These are phyloP conservation scores for Dendrolimus punctatus DNA, from an alignment of 1,140 invertebrate species.

Conservation along the genomic window DNA sequence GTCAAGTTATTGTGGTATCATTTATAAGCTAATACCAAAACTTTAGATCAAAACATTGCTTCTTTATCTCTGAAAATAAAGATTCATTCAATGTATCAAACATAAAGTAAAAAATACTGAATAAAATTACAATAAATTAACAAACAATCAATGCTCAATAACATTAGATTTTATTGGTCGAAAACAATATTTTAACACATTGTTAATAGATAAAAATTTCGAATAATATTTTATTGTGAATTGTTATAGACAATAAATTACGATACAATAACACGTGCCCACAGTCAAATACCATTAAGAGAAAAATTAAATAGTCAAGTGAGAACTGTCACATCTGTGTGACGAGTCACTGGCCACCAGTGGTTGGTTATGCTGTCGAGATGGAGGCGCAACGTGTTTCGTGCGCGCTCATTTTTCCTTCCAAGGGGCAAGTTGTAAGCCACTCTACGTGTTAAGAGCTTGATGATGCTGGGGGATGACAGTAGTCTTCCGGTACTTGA, in stretches of 20 bases:
- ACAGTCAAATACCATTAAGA: constrained; percentile 11
- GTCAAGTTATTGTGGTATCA: too few species aligned
- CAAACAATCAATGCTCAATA: constrained; percentile 22
- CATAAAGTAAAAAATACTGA: constrained; percentile 6
- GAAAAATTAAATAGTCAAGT: constrained; percentile 8
- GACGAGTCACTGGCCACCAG: too few species aligned
- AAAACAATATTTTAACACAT: constrained; percentile 10
- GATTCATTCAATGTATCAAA: constrained; percentile 2
- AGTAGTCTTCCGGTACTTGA: too few species aligned
- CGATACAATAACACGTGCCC: constrained; percentile 15
- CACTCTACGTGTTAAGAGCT: too few species aligned
- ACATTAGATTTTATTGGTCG: constrained; percentile 20
- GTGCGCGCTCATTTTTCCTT: too few species aligned
- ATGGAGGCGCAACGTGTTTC: too few species aligned
- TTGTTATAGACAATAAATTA: constrained; percentile 21
- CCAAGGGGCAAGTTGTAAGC: too few species aligned
- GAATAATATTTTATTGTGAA: constrained; percentile 31
- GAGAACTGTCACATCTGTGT: constrained; percentile 1
- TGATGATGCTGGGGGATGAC: too few species aligned
- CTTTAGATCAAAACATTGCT: too few species aligned
- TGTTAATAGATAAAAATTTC: constrained; percentile 19
- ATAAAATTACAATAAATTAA: constrained; percentile 8
- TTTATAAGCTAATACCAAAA: too few species aligned
- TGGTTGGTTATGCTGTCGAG: too few species aligned
- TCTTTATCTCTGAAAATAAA: too few species aligned